Evolutionary conservation across 2,797 vertebrate species (phyloP), one percentile per base, ranked within the genome.

Genomic region (Babyrousa celebensis): DNA sequence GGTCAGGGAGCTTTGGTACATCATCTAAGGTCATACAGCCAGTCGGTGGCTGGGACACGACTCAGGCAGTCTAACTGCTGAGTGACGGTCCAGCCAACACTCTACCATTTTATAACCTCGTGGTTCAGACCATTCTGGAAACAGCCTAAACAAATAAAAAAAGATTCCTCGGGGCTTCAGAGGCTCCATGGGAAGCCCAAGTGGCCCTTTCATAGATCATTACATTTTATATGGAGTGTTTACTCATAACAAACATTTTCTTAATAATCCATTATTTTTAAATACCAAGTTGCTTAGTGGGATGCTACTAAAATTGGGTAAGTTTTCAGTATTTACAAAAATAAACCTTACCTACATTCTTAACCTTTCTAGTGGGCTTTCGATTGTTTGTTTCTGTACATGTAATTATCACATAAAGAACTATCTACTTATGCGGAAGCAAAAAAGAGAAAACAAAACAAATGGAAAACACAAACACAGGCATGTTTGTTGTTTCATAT

Each of bases 401-500:
- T 12, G 4, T 94, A 97, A 97, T 97, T 94, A 97, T 90, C 97
- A 92, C 82, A 83, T 87, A 94, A 95, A 95, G 78, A 96, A 75
- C 70, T 95, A 83, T 83, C 97, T 95, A 96, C 78, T 96, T 96
- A 91, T 12, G 62, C 43, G 40, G 91, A 94, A 96, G 94, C 86
- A 92, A 97, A 85, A 78, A 97, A 94, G 89, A 71, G 77, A 94
- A 95, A 96, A 95, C 94, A 94, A 92, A 97, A 96, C 93, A 96
- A 97, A 96, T 36, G 89, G 91, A 95, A 97, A 97, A 96, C 93
- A 98, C 97, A 98, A 98, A 98, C 97, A 97, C 68, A 92, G 89
- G 80, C 97, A 95, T 97, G 97, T 98, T 98, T 98, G 98, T 98
- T 97, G 96, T 98, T 98, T 97, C 97, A 92, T 96, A 97, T 92